These are phyloP conservation scores for Metopolophium dirhodum DNA, from an alignment of 1,140 invertebrate genomes.

Conservation along the genomic window DNA sequence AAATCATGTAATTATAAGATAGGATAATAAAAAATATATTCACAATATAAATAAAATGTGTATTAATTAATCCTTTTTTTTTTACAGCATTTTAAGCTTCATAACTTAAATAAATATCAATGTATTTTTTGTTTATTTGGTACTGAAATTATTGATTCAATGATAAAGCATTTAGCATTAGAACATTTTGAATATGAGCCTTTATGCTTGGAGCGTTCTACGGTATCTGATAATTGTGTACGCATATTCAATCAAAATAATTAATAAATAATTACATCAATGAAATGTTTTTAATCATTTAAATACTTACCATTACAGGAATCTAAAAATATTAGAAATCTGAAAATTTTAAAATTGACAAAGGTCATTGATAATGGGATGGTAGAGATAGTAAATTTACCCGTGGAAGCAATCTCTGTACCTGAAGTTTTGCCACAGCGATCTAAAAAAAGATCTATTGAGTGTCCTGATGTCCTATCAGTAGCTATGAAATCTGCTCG, in stretches of 20 bases:
- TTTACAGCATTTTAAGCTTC: slow-evolving; percentile 38
- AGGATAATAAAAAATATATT: background rate
- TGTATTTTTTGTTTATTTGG: slow-evolving; percentile 46
- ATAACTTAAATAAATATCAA: slow-evolving; percentile 35
- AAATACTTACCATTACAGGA: background rate
- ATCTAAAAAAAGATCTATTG: background rate
- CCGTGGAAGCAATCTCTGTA: background rate
- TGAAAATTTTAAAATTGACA: slow-evolving; percentile 20
- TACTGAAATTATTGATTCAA: slow-evolving; percentile 16
- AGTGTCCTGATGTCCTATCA: slow-evolving; percentile 25
- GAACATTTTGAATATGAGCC: slow-evolving; percentile 54
- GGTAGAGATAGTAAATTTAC: background rate
- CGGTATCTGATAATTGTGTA: background rate
- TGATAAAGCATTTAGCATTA: slow-evolving; percentile 12
- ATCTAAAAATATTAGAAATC: slow-evolving; percentile 6
- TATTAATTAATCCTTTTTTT: slow-evolving; percentile 22
- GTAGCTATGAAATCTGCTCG: slow-evolving; percentile 7
- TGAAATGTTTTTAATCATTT: background rate
- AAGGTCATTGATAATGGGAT: background rate
- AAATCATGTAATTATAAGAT: background rate
- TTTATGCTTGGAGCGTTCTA: slow-evolving; percentile 40
- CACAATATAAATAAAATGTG: background rate
- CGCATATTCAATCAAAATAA: background rate
- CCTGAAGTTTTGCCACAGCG: background rate
- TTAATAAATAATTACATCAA: background rate